A percentile compares a stretch with the other conserved stretches of the same genome.
Evolutionary conservation across 2,113 vertebrate species (phyloP).

Genomic region (Nanorana parkeri): DNA sequence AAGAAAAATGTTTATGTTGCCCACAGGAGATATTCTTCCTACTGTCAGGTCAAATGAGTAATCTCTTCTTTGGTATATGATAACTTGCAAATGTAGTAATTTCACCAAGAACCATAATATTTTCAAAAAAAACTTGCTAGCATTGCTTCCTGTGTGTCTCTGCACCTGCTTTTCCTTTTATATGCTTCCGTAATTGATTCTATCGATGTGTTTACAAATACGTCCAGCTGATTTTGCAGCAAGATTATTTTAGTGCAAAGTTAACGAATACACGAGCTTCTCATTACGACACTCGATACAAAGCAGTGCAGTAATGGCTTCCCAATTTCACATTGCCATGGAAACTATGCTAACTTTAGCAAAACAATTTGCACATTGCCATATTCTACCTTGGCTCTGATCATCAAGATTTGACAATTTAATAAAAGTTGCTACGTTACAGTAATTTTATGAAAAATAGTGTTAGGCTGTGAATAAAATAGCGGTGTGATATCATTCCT

Average conservation of each 20-base stretch:
- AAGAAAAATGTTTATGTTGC: too few species aligned
- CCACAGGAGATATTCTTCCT: too few species aligned
- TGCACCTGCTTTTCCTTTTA: not conserved
- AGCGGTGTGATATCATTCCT: not conserved
- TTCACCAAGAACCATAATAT: too few species aligned
- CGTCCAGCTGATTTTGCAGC: not conserved
- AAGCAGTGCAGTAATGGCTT: slow-evolving; percentile 11
- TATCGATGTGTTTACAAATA: slow-evolving; percentile 3
- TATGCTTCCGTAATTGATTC: not conserved
- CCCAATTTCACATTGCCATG: slow-evolving; percentile 33
- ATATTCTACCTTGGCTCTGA: slow-evolving; percentile 20
- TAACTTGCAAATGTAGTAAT: too few species aligned
- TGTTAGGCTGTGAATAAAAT: slow-evolving; percentile 23
- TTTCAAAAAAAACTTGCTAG: too few species aligned
- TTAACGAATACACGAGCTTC: not conserved
- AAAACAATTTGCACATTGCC: slow-evolving; percentile 50
- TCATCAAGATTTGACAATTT: slow-evolving; percentile 50
- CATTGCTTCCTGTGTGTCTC: too few species aligned
- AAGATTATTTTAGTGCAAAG: not conserved
- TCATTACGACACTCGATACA: slow-evolving; percentile 12
- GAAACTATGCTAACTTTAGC: slow-evolving; percentile 48
- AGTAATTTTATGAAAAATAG: slow-evolving; percentile 31
- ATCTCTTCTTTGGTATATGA: too few species aligned
- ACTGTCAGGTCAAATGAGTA: too few species aligned
- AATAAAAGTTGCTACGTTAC: slow-evolving; percentile 35